Evolutionary conservation across 2,113 vertebrate genomes (phyloP).

Genomic region (Todiramphus chloris): DNA sequence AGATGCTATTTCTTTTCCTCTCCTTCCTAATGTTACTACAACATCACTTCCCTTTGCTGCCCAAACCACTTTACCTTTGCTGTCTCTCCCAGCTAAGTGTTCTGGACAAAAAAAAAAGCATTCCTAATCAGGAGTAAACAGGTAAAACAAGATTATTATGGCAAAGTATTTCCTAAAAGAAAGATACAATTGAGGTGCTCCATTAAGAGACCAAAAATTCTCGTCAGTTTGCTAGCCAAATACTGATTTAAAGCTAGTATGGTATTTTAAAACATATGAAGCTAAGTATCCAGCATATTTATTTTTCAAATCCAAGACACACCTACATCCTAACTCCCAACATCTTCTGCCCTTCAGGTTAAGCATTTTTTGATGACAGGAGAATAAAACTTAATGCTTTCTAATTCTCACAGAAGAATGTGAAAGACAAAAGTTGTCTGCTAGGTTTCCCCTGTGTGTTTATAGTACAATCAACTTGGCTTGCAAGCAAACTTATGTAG

Average conservation of each 20-base stretch:
- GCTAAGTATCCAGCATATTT: neutral
- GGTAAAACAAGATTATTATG: neutral
- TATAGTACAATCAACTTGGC: neutral
- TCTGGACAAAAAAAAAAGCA: neutral
- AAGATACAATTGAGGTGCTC: neutral
- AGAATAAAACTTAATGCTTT: neutral
- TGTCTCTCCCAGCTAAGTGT: neutral
- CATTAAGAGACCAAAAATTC: neutral
- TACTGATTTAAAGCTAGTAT: neutral
- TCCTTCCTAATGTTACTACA: neutral
- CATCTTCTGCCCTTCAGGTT: neutral
- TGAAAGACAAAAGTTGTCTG: neutral
- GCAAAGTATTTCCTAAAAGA: neutral
- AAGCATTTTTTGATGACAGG: neutral
- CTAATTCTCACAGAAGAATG: neutral
- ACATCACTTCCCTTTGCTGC: neutral
- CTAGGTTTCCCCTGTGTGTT: neutral
- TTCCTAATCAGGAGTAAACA: neutral
- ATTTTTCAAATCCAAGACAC: neutral
- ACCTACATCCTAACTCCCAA: neutral
- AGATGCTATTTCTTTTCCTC: neutral
- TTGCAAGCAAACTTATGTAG: neutral
- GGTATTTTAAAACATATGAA: neutral
- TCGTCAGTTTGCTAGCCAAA: neutral
- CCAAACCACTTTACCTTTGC: neutral